phyloP scores from a whole-genome alignment of 2,888 invertebrate genomes.

The Diogma glabrata region DNA sequence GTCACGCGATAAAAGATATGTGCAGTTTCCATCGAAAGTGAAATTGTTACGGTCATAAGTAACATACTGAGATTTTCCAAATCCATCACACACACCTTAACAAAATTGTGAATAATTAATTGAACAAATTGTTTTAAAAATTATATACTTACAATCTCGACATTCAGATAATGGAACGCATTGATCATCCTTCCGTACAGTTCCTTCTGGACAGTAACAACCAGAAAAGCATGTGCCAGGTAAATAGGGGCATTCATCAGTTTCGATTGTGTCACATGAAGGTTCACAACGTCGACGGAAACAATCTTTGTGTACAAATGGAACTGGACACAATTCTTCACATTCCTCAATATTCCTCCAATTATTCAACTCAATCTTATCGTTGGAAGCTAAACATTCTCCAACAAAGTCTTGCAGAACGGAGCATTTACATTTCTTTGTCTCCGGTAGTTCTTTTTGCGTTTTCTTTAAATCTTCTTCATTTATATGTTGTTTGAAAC shows the following conservation, averaged over 20 bases:
- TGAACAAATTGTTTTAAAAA: constrained; percentile 32
- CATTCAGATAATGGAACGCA: constrained; percentile 63
- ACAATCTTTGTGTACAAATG: constrained; percentile 72
- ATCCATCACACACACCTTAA: constrained; percentile 47
- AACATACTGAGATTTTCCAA: constrained; percentile 68
- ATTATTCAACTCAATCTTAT: constrained; percentile 48
- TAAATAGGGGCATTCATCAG: constrained; percentile 48
- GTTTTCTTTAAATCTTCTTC: constrained; percentile 17
- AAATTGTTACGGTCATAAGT: constrained; percentile 73
- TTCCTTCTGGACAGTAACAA: constrained; percentile 73
- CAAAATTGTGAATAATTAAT: not conserved
- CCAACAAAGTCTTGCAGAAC: constrained; percentile 58
- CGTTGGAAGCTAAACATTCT: constrained; percentile 56
- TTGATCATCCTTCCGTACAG: constrained; percentile 49
- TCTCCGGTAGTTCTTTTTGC: constrained; percentile 23
- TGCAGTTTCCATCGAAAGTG: constrained; percentile 74
- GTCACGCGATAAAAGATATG: constrained; percentile 62
- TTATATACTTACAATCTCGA: constrained; percentile 56
- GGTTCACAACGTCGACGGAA: constrained; percentile 68
- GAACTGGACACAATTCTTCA: constrained; percentile 58
- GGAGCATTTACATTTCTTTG: constrained; percentile 52
- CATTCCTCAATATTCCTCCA: constrained; percentile 65
- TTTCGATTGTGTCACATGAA: constrained; percentile 52
- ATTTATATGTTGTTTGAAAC: constrained; percentile 38
- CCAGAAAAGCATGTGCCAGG: constrained; percentile 66